phyloP scores from a whole-genome alignment of 2,888 invertebrate species.

The Cerastoderma edule region DNA sequence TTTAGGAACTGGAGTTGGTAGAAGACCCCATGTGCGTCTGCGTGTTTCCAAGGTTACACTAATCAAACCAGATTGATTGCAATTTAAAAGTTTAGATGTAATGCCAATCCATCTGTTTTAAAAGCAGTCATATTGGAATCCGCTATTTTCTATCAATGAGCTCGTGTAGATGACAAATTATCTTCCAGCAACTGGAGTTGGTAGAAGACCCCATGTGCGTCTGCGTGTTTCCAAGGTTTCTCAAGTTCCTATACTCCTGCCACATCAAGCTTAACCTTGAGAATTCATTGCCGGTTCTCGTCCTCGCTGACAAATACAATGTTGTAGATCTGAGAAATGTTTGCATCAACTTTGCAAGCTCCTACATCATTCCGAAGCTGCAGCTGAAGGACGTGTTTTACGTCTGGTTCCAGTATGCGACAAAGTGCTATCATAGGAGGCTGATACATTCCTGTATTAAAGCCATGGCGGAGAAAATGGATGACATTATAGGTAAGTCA shows the following conservation, averaged over 20 bases:
- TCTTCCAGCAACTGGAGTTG: slow-evolving; percentile 76
- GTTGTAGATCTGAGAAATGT: slow-evolving; percentile 83
- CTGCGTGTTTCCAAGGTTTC: slow-evolving; percentile 83
- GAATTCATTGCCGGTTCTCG: slow-evolving; percentile 83
- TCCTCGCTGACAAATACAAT: slow-evolving; percentile 85
- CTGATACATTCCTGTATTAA: slow-evolving; percentile 75
- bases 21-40: slow-evolving; percentile 82
- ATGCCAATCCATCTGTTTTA: no score
- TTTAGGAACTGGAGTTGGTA: slow-evolving; percentile 77
- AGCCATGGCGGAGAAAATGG: slow-evolving; percentile 79
- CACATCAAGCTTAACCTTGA: slow-evolving; percentile 83
- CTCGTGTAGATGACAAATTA: not conserved
- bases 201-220: slow-evolving; percentile 82
- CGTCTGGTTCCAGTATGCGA: slow-evolving; percentile 85
- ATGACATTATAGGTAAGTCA: slow-evolving; percentile 76
- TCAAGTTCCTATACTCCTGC: slow-evolving; percentile 84
- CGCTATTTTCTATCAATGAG: no score
- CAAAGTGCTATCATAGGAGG: slow-evolving; percentile 79
- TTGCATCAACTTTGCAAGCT: slow-evolving; percentile 83
- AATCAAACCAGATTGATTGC: no score
- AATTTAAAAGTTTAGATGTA: no score
- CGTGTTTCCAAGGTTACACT: slow-evolving; percentile 82
- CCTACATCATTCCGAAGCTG: slow-evolving; percentile 81
- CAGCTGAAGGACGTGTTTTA: slow-evolving; percentile 84
- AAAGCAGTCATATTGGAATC: no score